These are phyloP conservation scores for Troides aeacus DNA, from an alignment of 2,888 invertebrate genomes.

Conservation along the genomic window DNA sequence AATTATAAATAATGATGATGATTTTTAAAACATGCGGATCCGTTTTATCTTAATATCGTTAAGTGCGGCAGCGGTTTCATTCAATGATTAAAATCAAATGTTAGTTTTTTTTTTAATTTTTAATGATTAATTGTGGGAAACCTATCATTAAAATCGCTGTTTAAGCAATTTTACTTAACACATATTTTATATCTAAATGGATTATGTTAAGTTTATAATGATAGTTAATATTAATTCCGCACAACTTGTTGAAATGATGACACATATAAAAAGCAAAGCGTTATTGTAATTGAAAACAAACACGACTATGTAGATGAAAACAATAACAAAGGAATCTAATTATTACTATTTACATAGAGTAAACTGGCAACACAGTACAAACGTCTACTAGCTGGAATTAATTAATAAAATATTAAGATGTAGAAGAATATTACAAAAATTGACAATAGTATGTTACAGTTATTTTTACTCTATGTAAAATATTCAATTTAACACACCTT, in stretches of 20 bases:
- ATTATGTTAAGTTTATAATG: neutral
- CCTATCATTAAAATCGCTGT: neutral
- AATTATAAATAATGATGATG: conserved; percentile 24
- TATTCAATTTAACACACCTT: too few relatives aligned
- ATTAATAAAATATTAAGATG: neutral
- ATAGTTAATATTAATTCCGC: neutral
- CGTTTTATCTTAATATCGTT: conserved; percentile 6
- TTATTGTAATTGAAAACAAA: neutral
- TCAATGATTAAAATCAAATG: conserved; percentile 12
- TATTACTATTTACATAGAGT: conserved; percentile 1
- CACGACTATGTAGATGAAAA: neutral
- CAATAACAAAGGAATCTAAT: neutral
- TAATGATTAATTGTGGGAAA: neutral
- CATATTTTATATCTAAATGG: neutral
- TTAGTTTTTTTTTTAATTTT: neutral
- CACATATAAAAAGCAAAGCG: neutral
- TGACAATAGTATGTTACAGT: neutral
- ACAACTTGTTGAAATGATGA: neutral
- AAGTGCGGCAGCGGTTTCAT: neutral
- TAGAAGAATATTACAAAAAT: neutral
- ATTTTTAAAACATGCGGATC: conserved; percentile 11
- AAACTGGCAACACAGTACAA: neutral
- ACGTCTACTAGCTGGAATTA: neutral
- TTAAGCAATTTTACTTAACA: neutral
- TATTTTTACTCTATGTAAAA: neutral